Conservation (phyloP, 2,113 vertebrate species). For the Capricornis sumatraensis region DNA sequence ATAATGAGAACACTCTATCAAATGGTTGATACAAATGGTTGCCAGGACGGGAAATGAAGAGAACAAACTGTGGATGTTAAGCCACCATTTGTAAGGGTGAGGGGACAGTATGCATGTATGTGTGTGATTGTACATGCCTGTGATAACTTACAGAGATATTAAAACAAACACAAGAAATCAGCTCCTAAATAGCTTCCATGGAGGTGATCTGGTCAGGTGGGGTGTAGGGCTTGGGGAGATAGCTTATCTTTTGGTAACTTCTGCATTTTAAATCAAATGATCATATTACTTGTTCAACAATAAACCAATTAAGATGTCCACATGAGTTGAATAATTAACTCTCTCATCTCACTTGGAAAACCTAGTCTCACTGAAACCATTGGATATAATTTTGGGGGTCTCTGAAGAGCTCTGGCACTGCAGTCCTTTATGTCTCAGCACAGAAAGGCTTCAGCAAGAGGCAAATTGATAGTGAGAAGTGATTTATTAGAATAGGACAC, state of each 20-base stretch:
- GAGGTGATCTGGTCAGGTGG: background rate
- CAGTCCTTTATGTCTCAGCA: background rate
- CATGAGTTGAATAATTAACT: background rate
- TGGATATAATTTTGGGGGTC: background rate
- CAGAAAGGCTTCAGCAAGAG: background rate
- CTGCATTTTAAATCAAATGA: background rate
- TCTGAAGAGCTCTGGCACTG: background rate
- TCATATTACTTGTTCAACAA: background rate
- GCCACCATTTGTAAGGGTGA: background rate
- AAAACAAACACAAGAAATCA: background rate
- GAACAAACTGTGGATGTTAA: background rate
- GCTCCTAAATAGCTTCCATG: background rate
- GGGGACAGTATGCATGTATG: accelerated
- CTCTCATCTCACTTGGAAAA: background rate
- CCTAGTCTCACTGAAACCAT: background rate
- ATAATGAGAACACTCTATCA: background rate
- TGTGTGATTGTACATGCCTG: no score
- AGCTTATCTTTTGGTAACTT: background rate
- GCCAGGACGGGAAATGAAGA: background rate
- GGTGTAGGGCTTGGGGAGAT: background rate
- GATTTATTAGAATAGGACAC: background rate
- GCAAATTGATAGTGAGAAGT: background rate
- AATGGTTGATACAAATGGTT: background rate
- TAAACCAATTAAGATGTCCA: background rate
- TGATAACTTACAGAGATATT: background rate